Base-by-base conservation (phyloP, 2,113 vertebrate genomes). In the Alaudala cheleensis region DNA sequence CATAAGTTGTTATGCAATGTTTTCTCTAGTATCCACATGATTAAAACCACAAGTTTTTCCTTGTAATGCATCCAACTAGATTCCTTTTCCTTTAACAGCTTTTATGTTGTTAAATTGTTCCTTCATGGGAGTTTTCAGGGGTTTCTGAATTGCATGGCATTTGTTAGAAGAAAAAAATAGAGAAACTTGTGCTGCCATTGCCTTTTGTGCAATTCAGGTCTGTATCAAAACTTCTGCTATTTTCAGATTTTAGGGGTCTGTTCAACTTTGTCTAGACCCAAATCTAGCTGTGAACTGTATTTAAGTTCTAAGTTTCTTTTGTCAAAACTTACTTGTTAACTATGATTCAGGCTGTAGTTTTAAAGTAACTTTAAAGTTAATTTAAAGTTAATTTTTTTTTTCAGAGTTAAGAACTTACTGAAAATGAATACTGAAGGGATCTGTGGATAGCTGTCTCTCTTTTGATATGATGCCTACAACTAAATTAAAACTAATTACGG, bases 41-140 rank as follows among this genome's bases (percentile, higher is more conserved):
- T 93, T 93, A 94, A 91, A 74, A 86, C 11, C 94, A 94, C 47
- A 93, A 93, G 79, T 73, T 96, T 95, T 93, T 73, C 85, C 94
- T 92, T 92, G 81, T 81, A 77, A 86, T 60, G 51, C 7, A 12
- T 93, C 80, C 92, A 94, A 15, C 69, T 70, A 57, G 69, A 88
- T 92, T 91, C 54, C 33, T 94, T 87, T 90, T 89, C 62, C 49
- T 78, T 80, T 74, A 70, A 72, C 29, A 66, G 34, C 50, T 85
- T 95, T 88, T 74, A 14, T 92, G 2, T 50, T 79, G 56, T 57
- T 81, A 42, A 77, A n/a, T 53, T 67, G n/a, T 50, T 93, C 40
- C 61, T 78, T 88, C 26, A 3, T 2, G 3, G 56, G 15, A 51
- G 60, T 96, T 96, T 91, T 79, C 84, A 76, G 53, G 76, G 7